Evolutionary conservation across 2,113 vertebrate species (phyloP), one percentile per base, ranked within the genome.

Genomic region (Nothoprocta perdicaria): DNA sequence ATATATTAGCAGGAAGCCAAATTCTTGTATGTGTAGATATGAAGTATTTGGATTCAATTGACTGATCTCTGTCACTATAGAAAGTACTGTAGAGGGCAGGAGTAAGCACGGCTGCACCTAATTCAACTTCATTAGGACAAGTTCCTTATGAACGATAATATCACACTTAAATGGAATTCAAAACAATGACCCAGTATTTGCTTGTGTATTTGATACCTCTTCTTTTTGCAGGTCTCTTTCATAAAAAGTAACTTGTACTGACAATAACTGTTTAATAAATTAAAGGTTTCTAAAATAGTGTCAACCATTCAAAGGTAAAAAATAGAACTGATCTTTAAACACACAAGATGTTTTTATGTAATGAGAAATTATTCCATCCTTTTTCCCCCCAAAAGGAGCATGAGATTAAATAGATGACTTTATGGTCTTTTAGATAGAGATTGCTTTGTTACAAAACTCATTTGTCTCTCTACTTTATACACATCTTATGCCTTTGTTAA

Each of bases 401-500:
- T 38, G 26, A 66, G 43, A 71, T 65, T 68, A 57, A 74, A 33
- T 18, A 75, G 17, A 65, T 68, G 14, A 60, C 69, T 79, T 78
- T 75, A 14, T n/a, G 7, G 45, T 61, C 57, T 75, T 72, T 78
- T 52, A 84, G 21, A 13, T 73, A 68, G 82, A 86, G 45, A 48
- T 86, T 77, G 67, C 46, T 38, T 57, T 73, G 14, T 74, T 90
- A 63, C 46, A 89, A 80, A 92, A 78, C 17, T 89, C 7, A 29
- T 87, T 92, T 93, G 43, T 92, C n/a, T 78, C n/a, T 10, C 8
- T 3, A 2, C 41, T 89, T 78, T 68, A 31, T 71, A 52, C 16
- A 35, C 33, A 58, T 58, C 29, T 63, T 80, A 73, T 77, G 55
- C 46, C 89, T 94, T 93, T 84, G 31, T 83, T 86, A 80, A 78